A percentile compares a stretch with the other conserved stretches of the same genome.
phyloP scores from a whole-genome alignment of 2,888 invertebrate genomes.

The Agriopis aurantiaria region DNA sequence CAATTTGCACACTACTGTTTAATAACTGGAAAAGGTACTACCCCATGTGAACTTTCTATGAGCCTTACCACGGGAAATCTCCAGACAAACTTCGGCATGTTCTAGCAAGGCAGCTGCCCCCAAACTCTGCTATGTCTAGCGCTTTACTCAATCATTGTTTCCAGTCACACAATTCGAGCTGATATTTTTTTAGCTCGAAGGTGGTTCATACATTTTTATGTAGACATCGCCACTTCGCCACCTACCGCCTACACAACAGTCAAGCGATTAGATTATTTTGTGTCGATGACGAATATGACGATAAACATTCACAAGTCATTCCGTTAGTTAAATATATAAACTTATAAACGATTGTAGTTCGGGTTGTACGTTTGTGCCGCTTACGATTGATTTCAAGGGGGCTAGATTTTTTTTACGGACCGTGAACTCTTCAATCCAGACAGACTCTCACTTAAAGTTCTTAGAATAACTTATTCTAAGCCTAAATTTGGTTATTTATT shows the following conservation, averaged over 20 bases:
- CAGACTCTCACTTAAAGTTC: too few relatives aligned
- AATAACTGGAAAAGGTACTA: too few relatives aligned
- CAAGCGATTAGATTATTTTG: constrained; percentile 40
- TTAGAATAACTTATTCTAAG: too few relatives aligned
- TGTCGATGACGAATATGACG: constrained; percentile 44
- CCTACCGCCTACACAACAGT: constrained; percentile 37
- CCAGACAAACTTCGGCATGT: too few relatives aligned
- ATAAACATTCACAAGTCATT: constrained; percentile 37
- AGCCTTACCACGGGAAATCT: too few relatives aligned
- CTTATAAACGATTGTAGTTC: constrained; percentile 18
- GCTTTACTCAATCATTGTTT: neutral
- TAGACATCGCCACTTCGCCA: constrained; percentile 23
- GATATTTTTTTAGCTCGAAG: constrained; percentile 20
- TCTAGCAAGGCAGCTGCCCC: too few relatives aligned
- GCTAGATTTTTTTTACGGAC: too few relatives aligned
- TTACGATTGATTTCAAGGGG: neutral
- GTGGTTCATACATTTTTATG: constrained; percentile 26
- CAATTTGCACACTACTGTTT: too few relatives aligned
- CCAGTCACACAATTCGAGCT: neutral
- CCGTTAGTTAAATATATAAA: constrained; percentile 22
- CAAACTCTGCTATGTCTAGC: too few relatives aligned
- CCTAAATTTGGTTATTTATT: too few relatives aligned
- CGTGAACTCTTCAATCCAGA: too few relatives aligned
- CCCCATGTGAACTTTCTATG: too few relatives aligned
- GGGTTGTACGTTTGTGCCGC: constrained; percentile 39